A percentile compares a stretch with the other conserved stretches of the same genome.
Conservation (phyloP, 2,888 invertebrate genomes). For the Watsonalla binaria region DNA sequence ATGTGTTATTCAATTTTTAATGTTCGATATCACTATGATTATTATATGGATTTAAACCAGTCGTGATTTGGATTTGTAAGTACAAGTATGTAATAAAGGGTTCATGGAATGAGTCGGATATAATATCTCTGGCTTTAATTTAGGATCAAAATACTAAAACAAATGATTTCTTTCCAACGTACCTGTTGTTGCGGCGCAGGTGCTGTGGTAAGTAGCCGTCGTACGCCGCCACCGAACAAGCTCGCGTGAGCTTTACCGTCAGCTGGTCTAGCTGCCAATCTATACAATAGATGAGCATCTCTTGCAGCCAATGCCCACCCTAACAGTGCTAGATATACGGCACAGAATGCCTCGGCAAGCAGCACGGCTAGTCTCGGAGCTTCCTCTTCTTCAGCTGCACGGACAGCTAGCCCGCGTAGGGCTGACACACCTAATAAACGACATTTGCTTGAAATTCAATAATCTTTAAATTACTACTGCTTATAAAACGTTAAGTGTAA, state of each 20-base stretch:
- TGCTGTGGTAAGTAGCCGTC: constrained; percentile 89
- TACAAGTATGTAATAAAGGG: too few species aligned
- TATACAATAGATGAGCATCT: constrained; percentile 94
- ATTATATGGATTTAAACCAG: too few species aligned
- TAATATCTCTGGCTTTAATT: too few species aligned
- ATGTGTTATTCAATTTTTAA: neutral
- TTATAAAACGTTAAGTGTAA: too few species aligned
- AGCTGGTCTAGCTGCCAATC: constrained; percentile 91
- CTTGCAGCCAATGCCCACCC: constrained; percentile 95
- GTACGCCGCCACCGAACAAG: constrained; percentile 94
- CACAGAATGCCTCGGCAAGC: constrained; percentile 94
- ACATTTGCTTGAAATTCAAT: neutral
- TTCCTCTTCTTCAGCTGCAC: constrained; percentile 96
- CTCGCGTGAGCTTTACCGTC: constrained; percentile 87
- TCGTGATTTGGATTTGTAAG: too few species aligned
- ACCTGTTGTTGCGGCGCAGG: constrained; percentile 71
- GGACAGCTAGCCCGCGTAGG: constrained; percentile 90
- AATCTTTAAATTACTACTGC: too few species aligned
- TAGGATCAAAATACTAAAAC: too few species aligned
- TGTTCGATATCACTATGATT: too few species aligned
- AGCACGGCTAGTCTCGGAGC: constrained; percentile 94
- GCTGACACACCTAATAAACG: constrained; percentile 86
- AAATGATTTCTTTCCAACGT: constrained; percentile 4
- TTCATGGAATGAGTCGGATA: too few species aligned
- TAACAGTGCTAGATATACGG: constrained; percentile 94